A percentile compares a stretch with the other conserved stretches of the same genome.
phyloP scores from a whole-genome alignment of 2,888 invertebrate species.

The Mycalesis mineus region DNA sequence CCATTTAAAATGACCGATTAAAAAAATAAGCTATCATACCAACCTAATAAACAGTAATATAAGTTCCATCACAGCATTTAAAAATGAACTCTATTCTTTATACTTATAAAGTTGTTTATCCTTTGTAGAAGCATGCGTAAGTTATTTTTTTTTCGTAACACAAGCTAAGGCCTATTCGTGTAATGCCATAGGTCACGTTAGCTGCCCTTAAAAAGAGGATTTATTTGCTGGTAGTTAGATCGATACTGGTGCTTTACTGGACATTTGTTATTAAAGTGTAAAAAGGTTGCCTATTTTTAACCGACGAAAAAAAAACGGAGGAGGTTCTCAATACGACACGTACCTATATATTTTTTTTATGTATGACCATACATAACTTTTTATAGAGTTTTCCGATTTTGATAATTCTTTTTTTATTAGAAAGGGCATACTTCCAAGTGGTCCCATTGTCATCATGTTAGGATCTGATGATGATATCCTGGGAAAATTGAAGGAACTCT shows the following conservation, averaged over 20 bases:
- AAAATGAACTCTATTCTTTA: conserved; percentile 11
- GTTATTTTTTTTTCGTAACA: conserved; percentile 42
- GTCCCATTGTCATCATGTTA: no score
- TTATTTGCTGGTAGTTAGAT: conserved; percentile 17
- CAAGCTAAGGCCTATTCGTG: conserved; percentile 46
- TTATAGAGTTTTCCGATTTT: no score
- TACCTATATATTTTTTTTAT: no score
- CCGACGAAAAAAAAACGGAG: no score
- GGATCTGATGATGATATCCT: no score
- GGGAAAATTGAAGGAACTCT: no score
- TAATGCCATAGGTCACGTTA: conserved; percentile 58
- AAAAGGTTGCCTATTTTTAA: not conserved
- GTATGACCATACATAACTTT: no score
- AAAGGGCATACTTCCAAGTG: no score
- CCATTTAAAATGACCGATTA: conserved; percentile 40
- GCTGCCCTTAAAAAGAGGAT: conserved; percentile 35
- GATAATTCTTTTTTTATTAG: no score
- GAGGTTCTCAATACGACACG: no score
- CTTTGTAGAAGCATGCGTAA: conserved; percentile 4
- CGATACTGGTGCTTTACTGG: conserved; percentile 9
- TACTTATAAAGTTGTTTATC: not conserved
- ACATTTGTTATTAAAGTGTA: conserved; percentile 8
- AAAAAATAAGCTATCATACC: conserved; percentile 28
- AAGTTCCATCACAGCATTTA: not conserved
- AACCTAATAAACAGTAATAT: conserved; percentile 20